Evolutionary conservation across 2,797 vertebrate species (phyloP), one percentile per base, ranked within the genome.

Genomic region (Toxotes lorentzi): DNA sequence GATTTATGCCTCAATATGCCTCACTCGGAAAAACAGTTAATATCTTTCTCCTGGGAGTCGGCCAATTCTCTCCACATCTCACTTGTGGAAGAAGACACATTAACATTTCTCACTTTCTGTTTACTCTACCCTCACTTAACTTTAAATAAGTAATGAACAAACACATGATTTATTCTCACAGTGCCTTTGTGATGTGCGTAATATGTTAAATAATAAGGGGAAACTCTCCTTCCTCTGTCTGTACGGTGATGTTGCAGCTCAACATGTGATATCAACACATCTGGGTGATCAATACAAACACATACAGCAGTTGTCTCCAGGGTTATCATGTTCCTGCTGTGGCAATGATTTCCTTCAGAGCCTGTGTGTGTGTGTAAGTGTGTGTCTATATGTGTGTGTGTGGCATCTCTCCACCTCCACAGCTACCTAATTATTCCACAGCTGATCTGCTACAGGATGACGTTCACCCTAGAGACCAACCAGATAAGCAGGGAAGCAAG

Each of bases 1-100:
- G 79, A 84, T 73, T 70, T 68, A 81, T 75, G 51, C 57, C 7
- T 63, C 70, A 81, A 77, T 85, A 74, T 82, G 64, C 63, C 64
- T 61, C 71, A 68, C 41, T 81, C 64, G 38, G 57, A 60, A 70
- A 63, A 82, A 43, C 30, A 58, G 54, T 24, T 75, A 35, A 79
- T 70, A 73, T 74, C n/a, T 51, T 63, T 40, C 45, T 71, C 30
- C 45, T 70, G 72, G 56, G 63, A 73, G 57, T 56, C 62, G 67
- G 62, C 60, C 77, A 63, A 11, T 72, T 63, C 59, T 59, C 68
- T 68, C 23, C 13, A 12, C 16, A 19, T 86, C 80, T 61, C 43
- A 57, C 64, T 48, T 76, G n/a, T n/a, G n/a, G n/a, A n/a, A n/a
- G n/a, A n/a, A 59, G 48, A 70, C 43, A 58, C 71, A 60, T 68